A percentile compares a stretch with the other conserved stretches of the same genome.
phyloP scores from a whole-genome alignment of 2,888 invertebrate genomes.

The Nomada fabriciana region DNA sequence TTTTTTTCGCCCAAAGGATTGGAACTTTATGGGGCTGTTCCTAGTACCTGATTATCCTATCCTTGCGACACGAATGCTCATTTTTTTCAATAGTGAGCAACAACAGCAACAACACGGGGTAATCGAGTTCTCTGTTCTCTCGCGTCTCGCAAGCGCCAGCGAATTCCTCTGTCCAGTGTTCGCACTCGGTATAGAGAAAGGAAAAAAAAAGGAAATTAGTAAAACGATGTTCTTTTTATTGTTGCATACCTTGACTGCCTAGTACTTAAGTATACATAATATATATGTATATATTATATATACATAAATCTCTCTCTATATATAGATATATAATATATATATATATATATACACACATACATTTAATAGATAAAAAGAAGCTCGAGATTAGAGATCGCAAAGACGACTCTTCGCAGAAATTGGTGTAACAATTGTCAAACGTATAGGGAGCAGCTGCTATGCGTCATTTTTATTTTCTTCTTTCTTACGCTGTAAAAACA shows the following conservation, averaged over 20 bases:
- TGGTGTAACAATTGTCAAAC: background rate
- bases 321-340: background rate
- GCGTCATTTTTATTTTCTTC: background rate
- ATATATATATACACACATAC: conserved; percentile 1
- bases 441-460: background rate
- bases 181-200: conserved; percentile 67
- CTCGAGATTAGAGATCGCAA: conserved; percentile 22
- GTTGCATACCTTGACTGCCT: conserved; percentile 73
- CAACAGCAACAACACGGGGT: background rate
- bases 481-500: conserved; percentile 14
- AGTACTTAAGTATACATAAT: conserved; percentile 63
- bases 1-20: conserved; percentile 72
- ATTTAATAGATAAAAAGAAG: conserved; percentile 7
- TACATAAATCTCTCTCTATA: background rate
- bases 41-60: conserved; percentile 81
- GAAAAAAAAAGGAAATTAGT: conserved; percentile 29
- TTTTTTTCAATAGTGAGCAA: conserved; percentile 21
- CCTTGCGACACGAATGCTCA: conserved; percentile 71
- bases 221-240: conserved; percentile 68
- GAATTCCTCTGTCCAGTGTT: conserved; percentile 72
- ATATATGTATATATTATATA: conserved; percentile 5
- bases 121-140: conserved; percentile 51
- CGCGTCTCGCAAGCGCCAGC: conserved; percentile 73
- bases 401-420: conserved; percentile 53
- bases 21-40: conserved; percentile 79